phyloP scores from a whole-genome alignment of 2,888 invertebrate genomes.

The Syrista parreyssii region DNA sequence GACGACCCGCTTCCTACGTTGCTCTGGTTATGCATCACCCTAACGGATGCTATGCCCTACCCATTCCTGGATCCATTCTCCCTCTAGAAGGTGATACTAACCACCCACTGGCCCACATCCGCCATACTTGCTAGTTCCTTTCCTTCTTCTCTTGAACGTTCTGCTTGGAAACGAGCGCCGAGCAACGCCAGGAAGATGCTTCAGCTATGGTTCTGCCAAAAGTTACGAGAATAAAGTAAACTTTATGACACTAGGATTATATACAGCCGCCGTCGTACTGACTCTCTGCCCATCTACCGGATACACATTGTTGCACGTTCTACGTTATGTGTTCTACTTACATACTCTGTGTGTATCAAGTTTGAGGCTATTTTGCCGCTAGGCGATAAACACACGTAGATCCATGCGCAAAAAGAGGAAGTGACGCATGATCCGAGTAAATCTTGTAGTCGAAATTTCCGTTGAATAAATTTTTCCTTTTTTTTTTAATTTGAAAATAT shows the following conservation, averaged over 20 bases:
- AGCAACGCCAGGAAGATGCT: slow-evolving; percentile 1
- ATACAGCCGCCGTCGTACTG: not conserved
- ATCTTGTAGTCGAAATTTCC: not conserved
- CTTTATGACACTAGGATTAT: not conserved
- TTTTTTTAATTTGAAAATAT: not conserved
- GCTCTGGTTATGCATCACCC: slow-evolving; percentile 33
- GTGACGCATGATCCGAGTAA: not conserved
- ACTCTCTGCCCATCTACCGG: not conserved
- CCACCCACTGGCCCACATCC: not conserved
- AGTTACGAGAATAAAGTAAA: slow-evolving; percentile 6
- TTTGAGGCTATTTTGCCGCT: not conserved
- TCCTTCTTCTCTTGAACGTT: not conserved
- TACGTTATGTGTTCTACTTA: not conserved
- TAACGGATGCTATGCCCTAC: slow-evolving; percentile 41
- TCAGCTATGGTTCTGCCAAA: slow-evolving; percentile 4
- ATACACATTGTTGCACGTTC: not conserved
- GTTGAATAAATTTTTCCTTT: not conserved
- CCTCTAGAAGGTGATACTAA: not conserved
- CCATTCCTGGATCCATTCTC: not conserved
- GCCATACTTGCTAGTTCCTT: not conserved
- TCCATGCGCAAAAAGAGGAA: not conserved
- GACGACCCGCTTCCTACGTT: not conserved
- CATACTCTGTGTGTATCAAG: not conserved
- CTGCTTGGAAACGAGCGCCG: not conserved
- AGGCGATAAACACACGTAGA: not conserved